Conservation (phyloP, 2,113 vertebrate genomes). For the Eupsittula cactorum region DNA sequence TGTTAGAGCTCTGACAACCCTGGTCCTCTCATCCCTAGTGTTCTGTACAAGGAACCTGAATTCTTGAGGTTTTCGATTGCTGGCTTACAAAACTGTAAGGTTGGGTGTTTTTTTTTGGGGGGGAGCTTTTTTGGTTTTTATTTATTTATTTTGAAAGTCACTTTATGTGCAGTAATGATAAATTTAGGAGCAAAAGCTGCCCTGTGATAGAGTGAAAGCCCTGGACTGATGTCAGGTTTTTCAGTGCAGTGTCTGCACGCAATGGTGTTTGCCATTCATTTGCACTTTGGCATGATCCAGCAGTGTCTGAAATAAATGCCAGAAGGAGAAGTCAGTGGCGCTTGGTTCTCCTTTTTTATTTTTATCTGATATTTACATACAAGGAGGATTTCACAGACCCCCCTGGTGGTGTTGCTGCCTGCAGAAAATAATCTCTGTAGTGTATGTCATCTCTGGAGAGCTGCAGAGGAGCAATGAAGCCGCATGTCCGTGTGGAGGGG, state of each 20-base stretch:
- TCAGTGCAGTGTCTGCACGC: not conserved
- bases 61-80: not conserved
- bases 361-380: conserved; percentile 1
- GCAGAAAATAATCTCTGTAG: not conserved
- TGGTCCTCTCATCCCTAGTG: not conserved
- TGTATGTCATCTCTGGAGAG: not conserved
- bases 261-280: not conserved
- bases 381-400: not conserved
- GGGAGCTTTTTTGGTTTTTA: not conserved
- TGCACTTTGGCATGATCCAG: conserved; percentile 19
- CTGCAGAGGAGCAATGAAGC: not conserved
- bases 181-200: not conserved
- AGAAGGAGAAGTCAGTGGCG: not conserved
- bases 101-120: not conserved
- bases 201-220: not conserved
- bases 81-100: not conserved
- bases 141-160: not conserved
- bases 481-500: not conserved
- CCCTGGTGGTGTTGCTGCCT: not conserved
- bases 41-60: not conserved
- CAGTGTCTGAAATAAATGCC: not conserved
- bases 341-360: not conserved
- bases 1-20: not conserved
- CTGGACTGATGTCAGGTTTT: not conserved
- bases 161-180: not conserved